phyloP scores from a whole-genome alignment of 2,797 vertebrate genomes.

The Rhynchotus rufescens region DNA sequence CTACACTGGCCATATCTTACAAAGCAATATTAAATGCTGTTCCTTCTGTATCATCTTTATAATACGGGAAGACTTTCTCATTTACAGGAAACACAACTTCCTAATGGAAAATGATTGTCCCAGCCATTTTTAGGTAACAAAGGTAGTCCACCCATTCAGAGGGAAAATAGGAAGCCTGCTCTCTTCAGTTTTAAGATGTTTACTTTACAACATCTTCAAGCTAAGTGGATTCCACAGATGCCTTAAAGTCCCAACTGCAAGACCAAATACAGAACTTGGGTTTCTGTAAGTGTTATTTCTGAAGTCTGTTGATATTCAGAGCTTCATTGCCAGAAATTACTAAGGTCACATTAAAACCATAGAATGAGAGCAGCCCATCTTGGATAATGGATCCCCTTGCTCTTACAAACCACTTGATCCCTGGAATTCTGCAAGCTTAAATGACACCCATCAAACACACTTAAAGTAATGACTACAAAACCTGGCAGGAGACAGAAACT shows the following conservation, averaged over 20 bases:
- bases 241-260: background rate
- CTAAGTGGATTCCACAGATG: background rate
- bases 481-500: background rate
- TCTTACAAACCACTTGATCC: constrained; percentile 3
- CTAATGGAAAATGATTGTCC: background rate
- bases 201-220: background rate
- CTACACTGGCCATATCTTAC: background rate
- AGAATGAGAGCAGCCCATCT: background rate
- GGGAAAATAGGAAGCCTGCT: background rate
- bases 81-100: background rate
- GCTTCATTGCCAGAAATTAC: background rate
- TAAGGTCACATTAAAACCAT: background rate
- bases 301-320: background rate
- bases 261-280: background rate
- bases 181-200: background rate
- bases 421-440: background rate
- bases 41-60: background rate
- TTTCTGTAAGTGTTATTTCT: background rate
- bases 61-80: background rate
- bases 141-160: background rate
- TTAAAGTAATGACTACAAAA: background rate
- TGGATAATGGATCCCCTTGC: background rate
- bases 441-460: background rate
- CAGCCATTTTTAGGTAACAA: background rate
- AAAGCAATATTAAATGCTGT: background rate